Conservation (phyloP, 2,888 invertebrate genomes). For the Drosophila ezoana region DNA sequence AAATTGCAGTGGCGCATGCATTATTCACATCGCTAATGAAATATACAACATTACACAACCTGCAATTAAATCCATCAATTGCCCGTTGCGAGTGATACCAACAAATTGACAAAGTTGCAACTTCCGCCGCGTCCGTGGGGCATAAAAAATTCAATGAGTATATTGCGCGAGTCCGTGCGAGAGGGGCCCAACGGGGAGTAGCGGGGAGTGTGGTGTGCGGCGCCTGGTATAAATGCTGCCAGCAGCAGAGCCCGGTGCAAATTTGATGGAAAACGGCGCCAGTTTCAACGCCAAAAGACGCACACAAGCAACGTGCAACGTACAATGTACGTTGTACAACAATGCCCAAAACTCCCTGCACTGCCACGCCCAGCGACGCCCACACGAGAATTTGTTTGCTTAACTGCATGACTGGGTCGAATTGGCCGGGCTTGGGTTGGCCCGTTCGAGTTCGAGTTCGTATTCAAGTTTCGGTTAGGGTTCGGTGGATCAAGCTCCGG, state of each 20-base stretch:
- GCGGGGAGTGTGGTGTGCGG: background rate
- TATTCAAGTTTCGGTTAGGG: conserved; percentile 4
- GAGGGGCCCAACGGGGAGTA: background rate
- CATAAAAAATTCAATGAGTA: conserved; percentile 35
- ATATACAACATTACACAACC: conserved; percentile 11
- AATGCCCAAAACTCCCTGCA: conserved; percentile 11
- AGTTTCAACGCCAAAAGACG: conserved; percentile 38
- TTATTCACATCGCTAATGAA: conserved; percentile 31
- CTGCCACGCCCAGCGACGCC: conserved; percentile 14
- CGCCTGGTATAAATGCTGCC: conserved; percentile 26
- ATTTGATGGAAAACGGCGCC: conserved; percentile 54
- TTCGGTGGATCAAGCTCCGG: conserved; percentile 23
- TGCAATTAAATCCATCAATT: conserved; percentile 41
- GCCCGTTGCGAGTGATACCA: conserved; percentile 11
- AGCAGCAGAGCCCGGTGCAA: conserved; percentile 28
- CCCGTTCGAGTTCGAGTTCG: too few species aligned
- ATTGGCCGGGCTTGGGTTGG: conserved; percentile 7
- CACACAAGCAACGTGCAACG: conserved; percentile 14
- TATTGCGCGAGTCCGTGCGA: conserved; percentile 7
- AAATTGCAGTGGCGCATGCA: conserved; percentile 5
- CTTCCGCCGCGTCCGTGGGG: conserved; percentile 6
- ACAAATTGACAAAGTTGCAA: conserved; percentile 43
- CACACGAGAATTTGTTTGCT: conserved; percentile 40
- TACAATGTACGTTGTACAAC: conserved; percentile 7
- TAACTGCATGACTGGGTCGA: conserved; percentile 54